Conservation (phyloP, 2,888 invertebrate genomes). For the Omphaloscelis lunosa region DNA sequence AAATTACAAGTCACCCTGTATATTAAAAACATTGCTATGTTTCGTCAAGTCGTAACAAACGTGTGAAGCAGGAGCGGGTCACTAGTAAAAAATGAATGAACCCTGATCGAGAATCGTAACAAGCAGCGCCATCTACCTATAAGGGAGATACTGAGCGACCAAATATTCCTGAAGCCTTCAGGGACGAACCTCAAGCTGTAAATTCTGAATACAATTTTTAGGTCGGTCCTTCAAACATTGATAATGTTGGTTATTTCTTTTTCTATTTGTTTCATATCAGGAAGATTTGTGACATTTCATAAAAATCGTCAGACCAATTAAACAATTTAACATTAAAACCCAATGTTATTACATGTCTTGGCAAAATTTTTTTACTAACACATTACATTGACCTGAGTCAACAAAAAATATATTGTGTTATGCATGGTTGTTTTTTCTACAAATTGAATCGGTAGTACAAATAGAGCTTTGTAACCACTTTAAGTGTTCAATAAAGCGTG, state of each 20-base stretch:
- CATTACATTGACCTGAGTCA: slow-evolving; percentile 36
- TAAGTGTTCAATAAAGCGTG: slow-evolving; percentile 63
- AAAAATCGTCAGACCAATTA: not conserved
- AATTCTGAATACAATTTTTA: not conserved
- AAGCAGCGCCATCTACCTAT: slow-evolving; percentile 35
- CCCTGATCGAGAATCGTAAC: not conserved
- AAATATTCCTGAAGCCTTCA: slow-evolving; percentile 1
- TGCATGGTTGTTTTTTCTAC: slow-evolving; percentile 53
- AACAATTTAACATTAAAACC: not conserved
- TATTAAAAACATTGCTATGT: no score
- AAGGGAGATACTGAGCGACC: not conserved
- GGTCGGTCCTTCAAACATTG: not conserved
- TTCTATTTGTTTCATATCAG: not conserved
- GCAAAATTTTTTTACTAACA: slow-evolving; percentile 12
- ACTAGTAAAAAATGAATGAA: not conserved
- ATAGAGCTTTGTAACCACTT: slow-evolving; percentile 59
- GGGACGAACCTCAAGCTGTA: not conserved
- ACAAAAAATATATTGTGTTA: slow-evolving; percentile 54
- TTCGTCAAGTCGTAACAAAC: no score
- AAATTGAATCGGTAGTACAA: slow-evolving; percentile 56
- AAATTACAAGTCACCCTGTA: no score
- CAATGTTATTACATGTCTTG: not conserved
- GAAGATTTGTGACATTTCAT: not conserved
- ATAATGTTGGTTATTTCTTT: not conserved
- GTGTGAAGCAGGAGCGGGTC: not conserved